These are phyloP conservation scores for Drosophila arizonae DNA, from an alignment of 1,140 invertebrate species.

Conservation along the genomic window DNA sequence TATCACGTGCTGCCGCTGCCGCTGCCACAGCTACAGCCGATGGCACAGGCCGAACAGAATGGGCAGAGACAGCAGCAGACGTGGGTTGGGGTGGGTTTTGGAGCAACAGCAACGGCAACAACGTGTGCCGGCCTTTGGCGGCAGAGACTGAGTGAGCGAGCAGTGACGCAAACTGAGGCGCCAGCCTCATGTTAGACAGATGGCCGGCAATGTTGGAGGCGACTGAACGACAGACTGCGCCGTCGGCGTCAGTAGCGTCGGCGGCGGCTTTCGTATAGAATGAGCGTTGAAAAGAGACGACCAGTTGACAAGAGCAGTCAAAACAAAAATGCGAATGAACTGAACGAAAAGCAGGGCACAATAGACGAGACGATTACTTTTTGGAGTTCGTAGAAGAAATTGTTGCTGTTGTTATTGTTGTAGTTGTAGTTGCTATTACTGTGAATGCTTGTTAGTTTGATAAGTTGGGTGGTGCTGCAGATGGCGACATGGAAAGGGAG, in stretches of 20 bases:
- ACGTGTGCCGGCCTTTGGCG: conserved; percentile 73
- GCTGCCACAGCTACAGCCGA: conserved; percentile 17
- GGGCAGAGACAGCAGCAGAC: background rate
- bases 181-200: conserved; percentile 55
- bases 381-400: conserved; percentile 40
- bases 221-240: conserved; percentile 48
- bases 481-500: background rate
- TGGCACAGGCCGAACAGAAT: conserved; percentile 12
- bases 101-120: conserved; percentile 32
- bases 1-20: conserved; percentile 70
- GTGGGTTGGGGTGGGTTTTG: conserved; percentile 23
- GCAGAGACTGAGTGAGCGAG: conserved; percentile 44
- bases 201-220: conserved; percentile 42
- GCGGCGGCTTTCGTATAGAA: conserved; percentile 68
- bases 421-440: background rate
- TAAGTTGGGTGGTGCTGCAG: conserved; percentile 1
- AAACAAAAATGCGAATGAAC: conserved; percentile 75
- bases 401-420: conserved; percentile 16
- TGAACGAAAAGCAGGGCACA: conserved; percentile 42
- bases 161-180: conserved; percentile 43
- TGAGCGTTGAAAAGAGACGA: conserved; percentile 58
- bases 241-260: conserved; percentile 25
- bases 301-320: conserved; percentile 56
- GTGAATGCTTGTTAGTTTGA: conserved; percentile 19
- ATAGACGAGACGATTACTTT: conserved; percentile 42